Conservation (phyloP, 2,113 vertebrate species). For the Myocastor coypus region DNA sequence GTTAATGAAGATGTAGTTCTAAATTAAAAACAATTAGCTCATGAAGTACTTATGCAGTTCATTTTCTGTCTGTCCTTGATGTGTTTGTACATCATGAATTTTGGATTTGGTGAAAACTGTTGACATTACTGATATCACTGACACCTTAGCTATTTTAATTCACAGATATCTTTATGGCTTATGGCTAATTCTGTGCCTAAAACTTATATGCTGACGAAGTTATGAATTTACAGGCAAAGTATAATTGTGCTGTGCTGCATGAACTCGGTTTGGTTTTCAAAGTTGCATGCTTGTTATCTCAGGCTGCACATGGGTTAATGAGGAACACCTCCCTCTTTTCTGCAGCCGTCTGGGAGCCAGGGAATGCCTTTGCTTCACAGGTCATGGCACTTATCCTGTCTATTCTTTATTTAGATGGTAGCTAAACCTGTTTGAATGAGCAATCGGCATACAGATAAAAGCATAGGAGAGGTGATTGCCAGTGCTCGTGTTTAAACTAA, state of each 20-base stretch:
- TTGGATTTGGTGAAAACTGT: not conserved
- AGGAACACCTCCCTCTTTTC: not conserved
- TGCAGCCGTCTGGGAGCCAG: not conserved
- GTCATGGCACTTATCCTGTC: not conserved
- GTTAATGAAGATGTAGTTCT: not conserved
- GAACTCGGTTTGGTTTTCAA: not conserved
- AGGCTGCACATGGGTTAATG: not conserved
- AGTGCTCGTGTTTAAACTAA: not conserved
- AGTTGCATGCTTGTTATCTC: conserved; percentile 24
- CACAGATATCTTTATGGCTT: not conserved
- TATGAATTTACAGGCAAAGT: not conserved
- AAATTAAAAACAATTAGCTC: not conserved
- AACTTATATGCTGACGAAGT: not conserved
- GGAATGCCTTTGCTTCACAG: not conserved
- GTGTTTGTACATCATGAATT: not conserved
- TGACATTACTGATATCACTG: not conserved
- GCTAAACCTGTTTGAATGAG: not conserved
- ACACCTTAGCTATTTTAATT: conserved; percentile 14
- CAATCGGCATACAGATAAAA: not conserved
- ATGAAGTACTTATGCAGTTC: not conserved
- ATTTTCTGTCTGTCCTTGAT: not conserved
- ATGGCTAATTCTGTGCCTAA: not conserved
- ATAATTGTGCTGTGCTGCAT: not conserved
- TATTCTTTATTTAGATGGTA: not conserved
- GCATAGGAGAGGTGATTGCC: not conserved